These are phyloP conservation scores for Coenonympha glycerion DNA, from an alignment of 2,888 invertebrate genomes.

Conservation along the genomic window DNA sequence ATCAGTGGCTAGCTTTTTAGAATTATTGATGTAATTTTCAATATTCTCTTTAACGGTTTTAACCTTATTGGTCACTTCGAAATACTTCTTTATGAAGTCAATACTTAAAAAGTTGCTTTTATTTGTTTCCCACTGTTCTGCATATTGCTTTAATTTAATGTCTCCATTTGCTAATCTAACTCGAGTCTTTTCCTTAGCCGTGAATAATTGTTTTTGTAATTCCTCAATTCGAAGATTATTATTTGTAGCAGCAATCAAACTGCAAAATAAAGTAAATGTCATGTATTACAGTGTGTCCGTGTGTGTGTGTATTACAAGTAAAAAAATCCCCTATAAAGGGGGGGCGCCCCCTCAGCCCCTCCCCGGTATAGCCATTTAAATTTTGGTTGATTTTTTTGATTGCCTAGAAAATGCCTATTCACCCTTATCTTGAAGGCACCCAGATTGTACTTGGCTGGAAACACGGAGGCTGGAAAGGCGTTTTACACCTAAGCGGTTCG, in stretches of 20 bases:
- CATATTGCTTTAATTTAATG: constrained; percentile 50
- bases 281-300: no score
- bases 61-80: constrained; percentile 36
- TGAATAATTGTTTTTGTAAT: constrained; percentile 46
- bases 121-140: constrained; percentile 48
- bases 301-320: no score
- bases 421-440: no score
- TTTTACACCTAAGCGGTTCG: no score
- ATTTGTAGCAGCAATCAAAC: constrained; percentile 43
- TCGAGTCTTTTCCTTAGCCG: constrained; percentile 43
- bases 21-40: no score
- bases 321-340: no score
- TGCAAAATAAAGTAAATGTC: constrained; percentile 36
- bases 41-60: constrained; percentile 37
- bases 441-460: no score
- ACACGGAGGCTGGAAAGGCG: no score
- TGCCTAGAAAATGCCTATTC: no score
- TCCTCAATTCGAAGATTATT: constrained; percentile 52
- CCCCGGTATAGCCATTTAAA: no score
- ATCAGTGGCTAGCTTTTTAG: constrained; percentile 32
- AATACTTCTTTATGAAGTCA: constrained; percentile 47
- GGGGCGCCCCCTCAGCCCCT: no score
- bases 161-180: constrained; percentile 42
- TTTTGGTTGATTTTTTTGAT: no score
- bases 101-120: constrained; percentile 55